These are phyloP conservation scores for Anas platyrhynchos DNA, from an alignment of 2,113 vertebrate genomes.

Conservation along the genomic window DNA sequence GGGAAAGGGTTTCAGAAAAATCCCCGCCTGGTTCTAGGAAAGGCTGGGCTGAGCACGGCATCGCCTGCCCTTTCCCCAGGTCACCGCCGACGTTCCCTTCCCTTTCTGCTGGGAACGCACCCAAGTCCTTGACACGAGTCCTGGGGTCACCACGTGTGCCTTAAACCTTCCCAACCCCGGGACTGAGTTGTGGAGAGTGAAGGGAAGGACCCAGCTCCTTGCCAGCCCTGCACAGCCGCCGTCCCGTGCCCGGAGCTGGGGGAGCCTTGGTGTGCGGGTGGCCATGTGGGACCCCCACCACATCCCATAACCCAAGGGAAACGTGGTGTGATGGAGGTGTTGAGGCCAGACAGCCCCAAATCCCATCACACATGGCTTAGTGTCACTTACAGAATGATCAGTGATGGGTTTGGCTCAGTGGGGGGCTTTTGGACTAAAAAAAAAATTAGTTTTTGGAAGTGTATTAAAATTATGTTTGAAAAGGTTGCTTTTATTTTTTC, in stretches of 20 bases:
- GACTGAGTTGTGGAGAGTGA: not conserved
- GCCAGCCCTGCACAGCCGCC: no score
- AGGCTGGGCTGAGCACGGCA: not conserved
- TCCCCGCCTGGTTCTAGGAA: constrained; percentile 11
- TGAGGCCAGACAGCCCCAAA: not conserved
- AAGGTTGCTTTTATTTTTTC: no score
- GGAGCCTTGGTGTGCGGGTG: not conserved
- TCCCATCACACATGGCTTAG: accelerated
- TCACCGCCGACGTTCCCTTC: not conserved
- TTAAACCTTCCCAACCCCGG: not conserved
- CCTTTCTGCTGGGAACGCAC: not conserved
- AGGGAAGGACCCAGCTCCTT: not conserved
- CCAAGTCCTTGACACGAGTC: accelerated
- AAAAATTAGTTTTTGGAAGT: not conserved
- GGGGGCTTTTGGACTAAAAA: not conserved
- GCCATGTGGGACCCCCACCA: not conserved
- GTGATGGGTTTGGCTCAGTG: no score
- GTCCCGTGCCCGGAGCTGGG: no score
- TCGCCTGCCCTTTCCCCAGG: not conserved
- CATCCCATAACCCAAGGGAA: accelerated
- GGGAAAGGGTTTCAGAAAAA: not conserved
- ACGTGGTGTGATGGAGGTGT: accelerated
- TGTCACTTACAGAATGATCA: not conserved
- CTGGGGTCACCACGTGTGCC: not conserved
- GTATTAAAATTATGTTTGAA: not conserved